Evolutionary conservation across 2,888 invertebrate species (phyloP), one percentile per base, ranked within the genome.

Genomic region (Monochamus alternatus): DNA sequence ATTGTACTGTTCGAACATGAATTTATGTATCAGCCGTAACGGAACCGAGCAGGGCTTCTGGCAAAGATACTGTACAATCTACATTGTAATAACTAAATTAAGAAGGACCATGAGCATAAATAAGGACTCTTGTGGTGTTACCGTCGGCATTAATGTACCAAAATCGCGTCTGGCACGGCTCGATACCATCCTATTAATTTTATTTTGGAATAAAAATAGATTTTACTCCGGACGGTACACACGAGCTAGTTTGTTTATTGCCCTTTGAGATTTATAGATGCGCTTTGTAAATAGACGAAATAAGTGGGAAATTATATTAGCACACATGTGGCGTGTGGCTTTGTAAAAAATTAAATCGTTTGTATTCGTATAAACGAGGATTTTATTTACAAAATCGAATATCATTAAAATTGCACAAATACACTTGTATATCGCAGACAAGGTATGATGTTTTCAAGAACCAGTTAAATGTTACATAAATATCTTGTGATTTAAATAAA

Each of bases 121-220:
- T 82, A 82, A 80, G 77, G 78, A 74, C 78, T 74, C 80, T 80
- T 73, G 79, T 75, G 76, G 78, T 52, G 70, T 75, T 74, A 78
- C 76, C 66, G 72, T 44, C 69, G 65, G 72, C 67, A 75, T 77
- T 77, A 80, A 81, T 79, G 78, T 75, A 73, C 75, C 72, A 73
- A 77, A 79, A 79, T 84, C 82, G 84, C 81, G 84, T 82, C 84
- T 84, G 84, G 82, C 79, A 77, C 79, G 76, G 75, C 80, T 81
- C 85, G 84, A 84, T 84, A 84, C 81, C 78, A 80, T 71, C 80
- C 83, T 82, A 84, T 85, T 85, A 85, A 85, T 84, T 83, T 83
- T 82, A 81, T 79, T 77, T 75, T 79, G 80, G 78, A 79, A 83
- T 83, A 82, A 85, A 84, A 84, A 84, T 83, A 81, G 83, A 79